These are phyloP conservation scores for Phengaris arion DNA, from an alignment of 2,888 invertebrate genomes.

Conservation along the genomic window DNA sequence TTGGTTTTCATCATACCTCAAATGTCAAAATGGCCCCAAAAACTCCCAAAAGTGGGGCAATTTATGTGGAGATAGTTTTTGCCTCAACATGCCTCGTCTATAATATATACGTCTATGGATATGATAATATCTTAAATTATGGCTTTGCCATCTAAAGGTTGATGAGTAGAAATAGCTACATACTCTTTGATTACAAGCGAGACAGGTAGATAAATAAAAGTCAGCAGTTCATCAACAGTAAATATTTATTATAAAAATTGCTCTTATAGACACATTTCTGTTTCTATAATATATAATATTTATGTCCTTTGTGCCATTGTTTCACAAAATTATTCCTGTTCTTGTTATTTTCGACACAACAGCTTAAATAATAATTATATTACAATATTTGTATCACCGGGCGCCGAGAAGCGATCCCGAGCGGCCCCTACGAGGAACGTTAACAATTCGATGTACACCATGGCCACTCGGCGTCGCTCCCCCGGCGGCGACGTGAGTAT, in stretches of 20 bases:
- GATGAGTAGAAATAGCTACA: too few relatives aligned
- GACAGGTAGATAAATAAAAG: conserved; percentile 55
- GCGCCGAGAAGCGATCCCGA: conserved; percentile 66
- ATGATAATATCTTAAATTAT: too few relatives aligned
- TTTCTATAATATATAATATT: conserved; percentile 79
- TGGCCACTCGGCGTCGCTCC: conserved; percentile 62
- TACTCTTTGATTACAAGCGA: too few relatives aligned
- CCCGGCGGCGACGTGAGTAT: conserved; percentile 68
- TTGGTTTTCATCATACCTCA: too few relatives aligned
- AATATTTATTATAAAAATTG: conserved; percentile 81
- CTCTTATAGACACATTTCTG: conserved; percentile 80
- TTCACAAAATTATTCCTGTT: conserved; percentile 80
- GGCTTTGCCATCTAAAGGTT: too few relatives aligned
- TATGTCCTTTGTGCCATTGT: conserved; percentile 79
- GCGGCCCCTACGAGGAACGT: conserved; percentile 67
- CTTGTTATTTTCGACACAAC: conserved; percentile 78
- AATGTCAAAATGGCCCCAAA: too few relatives aligned
- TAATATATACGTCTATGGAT: too few relatives aligned
- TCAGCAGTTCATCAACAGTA: conserved; percentile 74
- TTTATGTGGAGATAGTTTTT: too few relatives aligned
- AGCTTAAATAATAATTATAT: conserved; percentile 78
- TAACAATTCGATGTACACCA: conserved; percentile 77
- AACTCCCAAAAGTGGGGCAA: too few relatives aligned
- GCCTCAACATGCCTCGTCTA: too few relatives aligned
- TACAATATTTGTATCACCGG: conserved; percentile 75